These are phyloP conservation scores for Helleia helle DNA, from an alignment of 2,888 invertebrate genomes.

Conservation along the genomic window DNA sequence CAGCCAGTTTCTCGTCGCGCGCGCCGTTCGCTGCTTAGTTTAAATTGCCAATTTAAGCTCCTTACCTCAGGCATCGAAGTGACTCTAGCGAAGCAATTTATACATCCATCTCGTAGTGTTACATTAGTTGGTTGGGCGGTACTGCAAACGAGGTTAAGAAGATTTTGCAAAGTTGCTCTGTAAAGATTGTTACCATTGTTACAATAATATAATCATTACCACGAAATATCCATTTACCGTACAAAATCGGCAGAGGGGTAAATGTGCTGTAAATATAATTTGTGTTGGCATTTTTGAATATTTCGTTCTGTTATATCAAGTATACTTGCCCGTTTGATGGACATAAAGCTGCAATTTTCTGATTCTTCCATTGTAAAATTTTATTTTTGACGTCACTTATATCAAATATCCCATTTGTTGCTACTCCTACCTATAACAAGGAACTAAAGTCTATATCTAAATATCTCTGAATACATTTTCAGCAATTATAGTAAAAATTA, in stretches of 20 bases:
- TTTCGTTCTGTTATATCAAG: too few species aligned
- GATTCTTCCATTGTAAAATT: constrained; percentile 63
- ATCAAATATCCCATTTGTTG: constrained; percentile 57
- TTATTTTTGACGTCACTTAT: constrained; percentile 62
- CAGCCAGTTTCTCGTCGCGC: too few species aligned
- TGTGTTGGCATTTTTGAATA: too few species aligned
- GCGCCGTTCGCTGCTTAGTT: too few species aligned
- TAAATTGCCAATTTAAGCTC: too few species aligned
- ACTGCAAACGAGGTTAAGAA: constrained; percentile 77
- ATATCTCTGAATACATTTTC: constrained; percentile 1
- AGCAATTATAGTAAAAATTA: neutral
- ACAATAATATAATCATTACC: too few species aligned
- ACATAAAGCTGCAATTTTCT: constrained; percentile 55
- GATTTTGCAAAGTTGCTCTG: constrained; percentile 57
- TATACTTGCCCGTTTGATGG: constrained; percentile 59
- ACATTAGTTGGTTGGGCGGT: constrained; percentile 76
- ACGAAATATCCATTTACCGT: too few species aligned
- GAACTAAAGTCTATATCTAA: constrained; percentile 13
- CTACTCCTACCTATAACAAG: constrained; percentile 40
- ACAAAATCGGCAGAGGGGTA: too few species aligned
- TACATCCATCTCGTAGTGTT: constrained; percentile 75
- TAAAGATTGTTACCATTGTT: too few species aligned
- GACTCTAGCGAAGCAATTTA: constrained; percentile 76
- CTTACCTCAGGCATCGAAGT: constrained; percentile 62
- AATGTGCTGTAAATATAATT: too few species aligned